These are phyloP conservation scores for Rhyacophila brunnea DNA, from an alignment of 1,140 invertebrate genomes.

Conservation along the genomic window DNA sequence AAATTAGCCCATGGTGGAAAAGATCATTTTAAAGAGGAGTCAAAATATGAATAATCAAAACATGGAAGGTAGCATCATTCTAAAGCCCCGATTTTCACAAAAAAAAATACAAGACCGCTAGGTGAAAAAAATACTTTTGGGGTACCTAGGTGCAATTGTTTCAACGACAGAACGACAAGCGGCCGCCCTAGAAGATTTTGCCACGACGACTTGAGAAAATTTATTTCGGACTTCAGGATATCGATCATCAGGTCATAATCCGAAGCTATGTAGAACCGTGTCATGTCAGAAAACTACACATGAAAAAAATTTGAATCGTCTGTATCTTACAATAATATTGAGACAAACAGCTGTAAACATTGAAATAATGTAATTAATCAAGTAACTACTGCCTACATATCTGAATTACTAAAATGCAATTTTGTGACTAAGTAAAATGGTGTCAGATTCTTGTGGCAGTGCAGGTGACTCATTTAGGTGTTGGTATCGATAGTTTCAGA, in stretches of 20 bases:
- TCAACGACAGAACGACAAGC: slow-evolving; percentile 84
- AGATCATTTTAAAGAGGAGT: no score
- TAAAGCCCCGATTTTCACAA: slow-evolving; percentile 16
- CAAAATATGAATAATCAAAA: no score
- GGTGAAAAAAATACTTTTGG: not conserved
- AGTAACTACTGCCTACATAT: no score
- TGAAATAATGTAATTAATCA: no score
- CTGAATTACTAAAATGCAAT: no score
- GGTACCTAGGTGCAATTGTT: slow-evolving; percentile 90
- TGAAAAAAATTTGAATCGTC: slow-evolving; percentile 28
- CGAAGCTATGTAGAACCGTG: slow-evolving; percentile 94
- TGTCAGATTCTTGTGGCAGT: no score
- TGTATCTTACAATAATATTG: not conserved
- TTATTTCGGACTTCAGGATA: slow-evolving; percentile 93
- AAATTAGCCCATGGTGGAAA: no score
- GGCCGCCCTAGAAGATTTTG: slow-evolving; percentile 91
- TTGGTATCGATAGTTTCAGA: no score
- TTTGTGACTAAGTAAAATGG: no score
- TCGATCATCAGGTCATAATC: slow-evolving; percentile 96
- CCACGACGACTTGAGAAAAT: slow-evolving; percentile 95
- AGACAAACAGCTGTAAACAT: no score
- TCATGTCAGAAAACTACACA: slow-evolving; percentile 91
- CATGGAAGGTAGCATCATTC: not conserved
- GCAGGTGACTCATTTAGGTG: no score
- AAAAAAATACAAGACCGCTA: slow-evolving; percentile 10